These are phyloP conservation scores for Apamea sordens DNA, from an alignment of 2,888 invertebrate genomes.

Conservation along the genomic window DNA sequence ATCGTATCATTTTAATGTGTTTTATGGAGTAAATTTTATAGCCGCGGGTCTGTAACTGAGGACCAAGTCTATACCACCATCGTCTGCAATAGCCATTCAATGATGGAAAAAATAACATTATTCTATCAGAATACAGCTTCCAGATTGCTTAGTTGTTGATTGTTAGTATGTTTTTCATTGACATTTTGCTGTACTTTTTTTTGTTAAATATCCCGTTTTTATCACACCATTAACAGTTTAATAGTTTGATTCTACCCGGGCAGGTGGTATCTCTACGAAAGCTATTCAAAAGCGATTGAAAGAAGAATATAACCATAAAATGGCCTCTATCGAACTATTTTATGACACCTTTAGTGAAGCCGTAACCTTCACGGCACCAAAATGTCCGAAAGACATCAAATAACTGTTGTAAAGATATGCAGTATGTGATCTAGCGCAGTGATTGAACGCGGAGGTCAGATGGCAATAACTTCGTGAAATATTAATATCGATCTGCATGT, in stretches of 20 bases:
- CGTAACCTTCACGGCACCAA: conserved; percentile 15
- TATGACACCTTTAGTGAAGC: conserved; percentile 45
- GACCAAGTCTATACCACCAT: not conserved
- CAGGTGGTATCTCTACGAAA: conserved; percentile 23
- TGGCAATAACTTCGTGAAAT: not conserved
- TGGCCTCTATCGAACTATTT: conserved; percentile 51
- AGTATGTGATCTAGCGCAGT: conserved; percentile 3
- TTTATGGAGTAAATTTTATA: not conserved
- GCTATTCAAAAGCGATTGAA: conserved; percentile 54
- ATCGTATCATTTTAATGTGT: conserved; percentile 2
- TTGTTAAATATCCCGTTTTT: not conserved
- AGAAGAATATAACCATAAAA: conserved; percentile 45
- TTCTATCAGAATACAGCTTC: not conserved
- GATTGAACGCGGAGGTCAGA: not conserved
- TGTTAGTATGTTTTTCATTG: not conserved
- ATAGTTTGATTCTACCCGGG: conserved; percentile 10
- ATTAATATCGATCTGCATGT: conserved; percentile 7
- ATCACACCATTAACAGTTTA: not conserved
- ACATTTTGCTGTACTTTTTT: not conserved
- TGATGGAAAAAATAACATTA: not conserved
- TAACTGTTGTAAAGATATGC: conserved; percentile 24
- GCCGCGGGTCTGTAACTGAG: not conserved
- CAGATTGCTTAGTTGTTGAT: not conserved
- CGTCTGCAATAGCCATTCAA: not conserved
- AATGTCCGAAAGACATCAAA: conserved; percentile 6